Evolutionary conservation across 2,113 vertebrate species (phyloP).

Genomic region (Corythoichthys intestinalis): DNA sequence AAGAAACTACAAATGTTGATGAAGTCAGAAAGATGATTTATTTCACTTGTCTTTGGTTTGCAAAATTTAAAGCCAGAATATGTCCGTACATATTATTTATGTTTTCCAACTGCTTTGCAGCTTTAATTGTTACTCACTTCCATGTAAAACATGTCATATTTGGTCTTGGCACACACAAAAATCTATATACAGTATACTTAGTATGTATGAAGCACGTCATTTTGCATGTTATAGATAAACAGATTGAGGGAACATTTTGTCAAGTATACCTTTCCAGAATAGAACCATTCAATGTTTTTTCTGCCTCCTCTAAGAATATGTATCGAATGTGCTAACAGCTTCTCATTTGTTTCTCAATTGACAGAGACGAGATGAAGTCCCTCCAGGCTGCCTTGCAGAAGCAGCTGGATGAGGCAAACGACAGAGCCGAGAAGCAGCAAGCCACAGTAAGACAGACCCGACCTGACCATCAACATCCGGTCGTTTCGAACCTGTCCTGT

Average conservation of each 20-base stretch:
- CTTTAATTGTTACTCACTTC: not conserved
- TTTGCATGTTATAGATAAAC: not conserved
- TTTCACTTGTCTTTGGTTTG: constrained; percentile 1
- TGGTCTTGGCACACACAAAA: not conserved
- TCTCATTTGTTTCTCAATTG: constrained; percentile 43
- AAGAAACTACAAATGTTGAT: not conserved
- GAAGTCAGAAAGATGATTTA: not conserved
- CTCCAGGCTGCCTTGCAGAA: constrained; percentile 93
- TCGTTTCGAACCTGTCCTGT: constrained; percentile 37
- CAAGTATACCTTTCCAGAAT: not conserved
- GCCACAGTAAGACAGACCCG: constrained; percentile 83
- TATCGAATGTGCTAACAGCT: constrained; percentile 50
- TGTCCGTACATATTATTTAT: not conserved
- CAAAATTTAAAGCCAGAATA: not conserved
- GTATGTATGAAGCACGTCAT: not conserved
- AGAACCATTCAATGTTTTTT: constrained; percentile 3
- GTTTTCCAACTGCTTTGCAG: not conserved
- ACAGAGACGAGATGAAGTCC: constrained; percentile 96
- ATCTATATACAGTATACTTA: not conserved
- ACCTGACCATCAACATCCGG: constrained; percentile 42
- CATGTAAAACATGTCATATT: not conserved
- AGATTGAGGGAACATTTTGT: not conserved
- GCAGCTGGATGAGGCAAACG: constrained; percentile 90
- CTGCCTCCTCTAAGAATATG: constrained; percentile 9
- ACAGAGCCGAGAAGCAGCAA: constrained; percentile 92